A percentile compares a stretch with the other conserved stretches of the same genome.
phyloP scores from a whole-genome alignment of 2,113 vertebrate species.

The Oplegnathus fasciatus region DNA sequence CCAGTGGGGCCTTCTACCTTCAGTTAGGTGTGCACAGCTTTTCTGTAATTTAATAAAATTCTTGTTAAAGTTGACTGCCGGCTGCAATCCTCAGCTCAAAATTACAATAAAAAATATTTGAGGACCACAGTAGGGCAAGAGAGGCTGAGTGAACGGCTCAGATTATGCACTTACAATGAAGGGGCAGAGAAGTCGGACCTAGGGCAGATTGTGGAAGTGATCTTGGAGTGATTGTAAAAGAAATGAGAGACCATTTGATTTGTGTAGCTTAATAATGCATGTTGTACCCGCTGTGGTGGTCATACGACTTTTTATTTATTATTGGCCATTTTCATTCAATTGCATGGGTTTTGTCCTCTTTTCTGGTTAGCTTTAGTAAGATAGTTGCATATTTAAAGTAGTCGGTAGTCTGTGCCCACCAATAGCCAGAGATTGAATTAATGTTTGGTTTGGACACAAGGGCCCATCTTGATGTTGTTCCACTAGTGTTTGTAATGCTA shows the following conservation, averaged over 20 bases:
- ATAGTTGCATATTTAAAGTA: too few species aligned
- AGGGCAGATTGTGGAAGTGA: not conserved
- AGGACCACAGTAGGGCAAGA: not conserved
- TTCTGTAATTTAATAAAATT: not conserved
- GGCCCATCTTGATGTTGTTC: not conserved
- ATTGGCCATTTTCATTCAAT: too few species aligned
- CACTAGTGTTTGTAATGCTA: not conserved
- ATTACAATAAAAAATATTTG: not conserved
- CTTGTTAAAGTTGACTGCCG: not conserved
- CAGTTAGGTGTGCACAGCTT: not conserved
- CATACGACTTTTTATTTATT: too few species aligned
- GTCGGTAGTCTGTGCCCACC: too few species aligned
- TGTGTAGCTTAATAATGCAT: too few species aligned
- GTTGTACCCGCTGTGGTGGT: too few species aligned
- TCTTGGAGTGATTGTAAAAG: too few species aligned
- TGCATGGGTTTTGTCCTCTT: too few species aligned
- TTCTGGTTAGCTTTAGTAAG: too few species aligned
- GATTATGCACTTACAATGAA: not conserved
- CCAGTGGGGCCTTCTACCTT: not conserved
- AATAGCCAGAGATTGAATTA: not conserved
- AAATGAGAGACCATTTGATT: not conserved
- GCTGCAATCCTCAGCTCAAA: not conserved
- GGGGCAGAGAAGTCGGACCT: not conserved
- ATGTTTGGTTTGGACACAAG: not conserved
- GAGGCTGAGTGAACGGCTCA: not conserved